Conservation (phyloP, 2,797 vertebrate species). For the Ctenochaetus hawaiiensis region DNA sequence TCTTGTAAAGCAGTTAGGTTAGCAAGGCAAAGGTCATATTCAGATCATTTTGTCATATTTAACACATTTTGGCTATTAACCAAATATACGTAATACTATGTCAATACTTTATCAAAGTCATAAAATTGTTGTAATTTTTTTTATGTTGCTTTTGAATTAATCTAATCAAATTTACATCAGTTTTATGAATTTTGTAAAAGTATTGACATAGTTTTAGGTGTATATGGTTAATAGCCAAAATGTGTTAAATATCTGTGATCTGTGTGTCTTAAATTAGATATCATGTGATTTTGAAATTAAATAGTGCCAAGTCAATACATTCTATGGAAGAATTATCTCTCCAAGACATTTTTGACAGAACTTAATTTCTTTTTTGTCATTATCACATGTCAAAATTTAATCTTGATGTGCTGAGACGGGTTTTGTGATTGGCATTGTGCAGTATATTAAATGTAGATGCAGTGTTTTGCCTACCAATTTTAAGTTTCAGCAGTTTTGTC, state of each 20-base stretch:
- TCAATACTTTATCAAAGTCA: too few species aligned
- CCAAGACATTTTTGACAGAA: constrained; percentile 1
- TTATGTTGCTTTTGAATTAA: too few species aligned
- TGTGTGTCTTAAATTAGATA: constrained; percentile 3
- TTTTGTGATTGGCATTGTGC: background rate
- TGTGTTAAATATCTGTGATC: background rate
- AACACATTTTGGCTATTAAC: background rate
- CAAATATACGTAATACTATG: background rate
- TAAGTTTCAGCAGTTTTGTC: constrained; percentile 1
- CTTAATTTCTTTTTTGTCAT: background rate
- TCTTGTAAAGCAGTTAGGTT: background rate
- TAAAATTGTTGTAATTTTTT: too few species aligned
- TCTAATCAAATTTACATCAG: too few species aligned
- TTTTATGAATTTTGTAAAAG: too few species aligned
- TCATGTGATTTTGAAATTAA: background rate
- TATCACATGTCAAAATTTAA: background rate
- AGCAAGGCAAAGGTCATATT: background rate
- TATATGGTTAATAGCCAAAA: too few species aligned
- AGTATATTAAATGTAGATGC: background rate
- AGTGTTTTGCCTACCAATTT: constrained; percentile 3
- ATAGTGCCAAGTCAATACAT: background rate
- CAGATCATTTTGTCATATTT: background rate
- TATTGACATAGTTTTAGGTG: too few species aligned
- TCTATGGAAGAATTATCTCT: background rate
- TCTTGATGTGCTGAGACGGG: constrained; percentile 1